These are phyloP conservation scores for Chaetura pelagica DNA, from an alignment of 2,113 vertebrate species.

Conservation along the genomic window DNA sequence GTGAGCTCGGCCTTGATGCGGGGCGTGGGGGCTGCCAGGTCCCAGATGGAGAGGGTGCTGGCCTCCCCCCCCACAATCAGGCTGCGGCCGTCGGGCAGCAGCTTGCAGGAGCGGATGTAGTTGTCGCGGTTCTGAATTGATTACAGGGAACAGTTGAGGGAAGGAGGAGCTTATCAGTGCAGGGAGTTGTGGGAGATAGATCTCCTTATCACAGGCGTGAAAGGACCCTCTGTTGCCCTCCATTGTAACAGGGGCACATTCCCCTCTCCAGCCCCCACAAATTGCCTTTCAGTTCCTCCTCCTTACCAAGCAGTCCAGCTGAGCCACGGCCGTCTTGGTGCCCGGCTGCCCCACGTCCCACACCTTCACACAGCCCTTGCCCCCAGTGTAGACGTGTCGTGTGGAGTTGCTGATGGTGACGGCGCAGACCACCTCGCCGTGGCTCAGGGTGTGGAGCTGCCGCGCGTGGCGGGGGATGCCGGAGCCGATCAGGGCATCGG, in stretches of 20 bases:
- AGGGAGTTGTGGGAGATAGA: fast-evolving
- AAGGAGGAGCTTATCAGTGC: not conserved
- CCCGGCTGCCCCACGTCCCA: constrained; percentile 92
- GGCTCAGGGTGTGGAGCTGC: constrained; percentile 87
- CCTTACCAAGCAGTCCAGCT: constrained; percentile 74
- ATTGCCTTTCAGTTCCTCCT: not conserved
- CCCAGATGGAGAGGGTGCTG: constrained; percentile 85
- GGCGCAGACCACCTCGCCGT: constrained; percentile 91
- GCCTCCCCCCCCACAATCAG: constrained; percentile 84
- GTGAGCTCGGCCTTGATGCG: constrained; percentile 88
- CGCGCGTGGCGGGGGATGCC: constrained; percentile 86
- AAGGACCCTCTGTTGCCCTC: not conserved
- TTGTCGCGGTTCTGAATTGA: constrained; percentile 69
- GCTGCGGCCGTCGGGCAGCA: constrained; percentile 83
- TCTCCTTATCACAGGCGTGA: too few species aligned
- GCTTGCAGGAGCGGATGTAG: constrained; percentile 77
- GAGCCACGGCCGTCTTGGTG: constrained; percentile 84
- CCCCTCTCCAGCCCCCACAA: not conserved
- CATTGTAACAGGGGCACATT: too few species aligned
- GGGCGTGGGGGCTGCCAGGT: constrained; percentile 83
- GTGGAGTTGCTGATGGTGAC: constrained; percentile 93
- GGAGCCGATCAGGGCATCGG: constrained; percentile 83
- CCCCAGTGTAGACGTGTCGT: constrained; percentile 88
- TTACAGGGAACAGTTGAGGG: fast-evolving
- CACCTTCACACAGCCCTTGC: constrained; percentile 91